Evolutionary conservation across 2,113 vertebrate species (phyloP), one percentile per base, ranked within the genome.

Genomic region (Pandion haliaetus): DNA sequence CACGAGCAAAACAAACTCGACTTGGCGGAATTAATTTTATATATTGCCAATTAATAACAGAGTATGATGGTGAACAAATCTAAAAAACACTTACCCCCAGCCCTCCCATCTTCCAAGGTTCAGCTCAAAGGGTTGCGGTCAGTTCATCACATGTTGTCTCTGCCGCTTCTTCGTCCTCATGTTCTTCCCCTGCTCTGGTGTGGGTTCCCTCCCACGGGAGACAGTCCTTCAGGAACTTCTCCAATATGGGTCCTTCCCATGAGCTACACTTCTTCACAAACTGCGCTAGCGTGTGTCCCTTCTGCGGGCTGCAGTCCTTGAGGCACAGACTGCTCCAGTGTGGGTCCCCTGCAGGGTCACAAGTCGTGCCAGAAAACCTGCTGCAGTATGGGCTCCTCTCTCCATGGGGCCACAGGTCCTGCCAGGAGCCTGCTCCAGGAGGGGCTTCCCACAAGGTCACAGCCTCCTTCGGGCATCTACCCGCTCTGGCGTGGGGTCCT

Each of bases 361-460:
- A 34, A 14, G 21, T 55, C 24, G 11, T 77, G 47, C 8, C 17
- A 47, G 34, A 1, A 45, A 82, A 45, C 24, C 25, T 69, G 47
- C 34, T 40, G 10, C 29, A 4, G 32, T 1, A 0, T 32, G 45
- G 13, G 13, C 20, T 36, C 8, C 38, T 83, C 24, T 28, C 5
- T 54, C 52, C 31, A 21, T 4, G 12, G 12, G 8, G 5, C 31
- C 26, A 13, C 26, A 26, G 7, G 12, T 69, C 45, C 63, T 87
- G 28, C 11, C 28, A 61, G 28, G 9, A 54, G 20, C 19, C 58
- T 54, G 32, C 40, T 76, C 18, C 42, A 40, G 42, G 1, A 1
- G 0, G 3, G 24, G 8, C 24, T 71, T 5, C 6, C n/a, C n/a
- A 47, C 1, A 1, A 34, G 8, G 8, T 29, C 29, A 47, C 19